These are phyloP conservation scores for Microcebus ravelobensis DNA, from an alignment of 2,113 vertebrate genomes.

Conservation along the genomic window DNA sequence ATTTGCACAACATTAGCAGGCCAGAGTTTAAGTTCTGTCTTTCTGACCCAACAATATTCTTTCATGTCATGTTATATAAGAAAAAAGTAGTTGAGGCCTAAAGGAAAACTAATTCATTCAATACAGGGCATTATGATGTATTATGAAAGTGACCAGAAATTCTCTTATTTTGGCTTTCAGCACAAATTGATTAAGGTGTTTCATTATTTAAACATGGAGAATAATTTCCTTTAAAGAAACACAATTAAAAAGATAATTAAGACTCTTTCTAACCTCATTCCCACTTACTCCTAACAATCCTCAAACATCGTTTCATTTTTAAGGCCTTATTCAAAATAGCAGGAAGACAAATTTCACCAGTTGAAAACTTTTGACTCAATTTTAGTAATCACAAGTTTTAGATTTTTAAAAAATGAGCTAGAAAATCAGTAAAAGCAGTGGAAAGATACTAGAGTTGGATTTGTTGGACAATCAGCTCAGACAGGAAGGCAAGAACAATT, in stretches of 20 bases:
- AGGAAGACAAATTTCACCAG: neutral
- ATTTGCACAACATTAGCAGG: neutral
- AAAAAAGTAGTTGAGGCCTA: neutral
- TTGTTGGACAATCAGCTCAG: neutral
- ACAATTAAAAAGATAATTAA: neutral
- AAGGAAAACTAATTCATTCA: neutral
- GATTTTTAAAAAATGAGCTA: neutral
- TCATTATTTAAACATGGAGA: neutral
- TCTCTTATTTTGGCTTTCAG: neutral
- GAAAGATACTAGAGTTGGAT: neutral
- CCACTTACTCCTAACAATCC: neutral
- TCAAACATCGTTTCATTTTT: neutral
- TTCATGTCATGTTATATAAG: neutral
- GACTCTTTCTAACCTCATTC: neutral
- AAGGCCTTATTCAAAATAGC: constrained; percentile 19
- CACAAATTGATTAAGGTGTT: neutral
- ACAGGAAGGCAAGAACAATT: neutral
- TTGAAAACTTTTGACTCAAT: neutral
- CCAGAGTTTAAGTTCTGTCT: neutral
- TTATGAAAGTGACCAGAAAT: neutral
- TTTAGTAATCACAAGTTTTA: neutral
- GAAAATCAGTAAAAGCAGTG: constrained; percentile 8
- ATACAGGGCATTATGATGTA: neutral
- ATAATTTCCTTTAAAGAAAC: neutral
- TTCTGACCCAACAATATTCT: neutral